Percentiles rank a stretch among this genome's conserved stretches.
Conservation (phyloP, 1,140 invertebrate species). For the Drosophila pandora region DNA sequence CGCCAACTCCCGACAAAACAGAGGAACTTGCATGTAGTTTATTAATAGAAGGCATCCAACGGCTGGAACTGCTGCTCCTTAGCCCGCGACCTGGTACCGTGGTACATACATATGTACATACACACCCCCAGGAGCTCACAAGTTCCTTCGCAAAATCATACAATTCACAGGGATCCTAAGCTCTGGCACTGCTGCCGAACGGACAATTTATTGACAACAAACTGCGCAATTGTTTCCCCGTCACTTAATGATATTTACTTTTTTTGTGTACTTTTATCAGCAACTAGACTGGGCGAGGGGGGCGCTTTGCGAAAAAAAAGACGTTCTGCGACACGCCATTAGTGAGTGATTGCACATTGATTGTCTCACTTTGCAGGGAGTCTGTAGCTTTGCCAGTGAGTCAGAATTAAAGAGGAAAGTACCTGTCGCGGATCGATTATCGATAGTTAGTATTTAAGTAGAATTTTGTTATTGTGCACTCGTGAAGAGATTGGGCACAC, state of each 20-base stretch:
- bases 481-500: too few species aligned
- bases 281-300: constrained; percentile 24
- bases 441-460: too few species aligned
- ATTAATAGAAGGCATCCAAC: not conserved
- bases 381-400: constrained; percentile 3
- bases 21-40: not conserved
- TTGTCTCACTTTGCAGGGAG: not conserved
- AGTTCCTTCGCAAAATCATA: constrained; percentile 9
- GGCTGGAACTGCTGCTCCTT: constrained; percentile 13
- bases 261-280: constrained; percentile 61
- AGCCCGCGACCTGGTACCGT: constrained; percentile 11
- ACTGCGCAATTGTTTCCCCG: constrained; percentile 60
- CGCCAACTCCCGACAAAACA: constrained; percentile 3
- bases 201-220: constrained; percentile 28
- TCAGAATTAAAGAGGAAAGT: constrained; percentile 3
- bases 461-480: too few species aligned
- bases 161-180: not conserved
- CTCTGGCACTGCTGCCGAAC: not conserved
- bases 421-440: too few species aligned
- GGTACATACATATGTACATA: constrained; percentile 37
- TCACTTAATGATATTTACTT: constrained; percentile 66
- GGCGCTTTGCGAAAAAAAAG: constrained; percentile 3
- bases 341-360: not conserved
- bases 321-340: not conserved
- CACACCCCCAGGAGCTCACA: constrained; percentile 8